Evolutionary conservation across 2,113 vertebrate species (phyloP).

Genomic region (Atrichornis clamosus): DNA sequence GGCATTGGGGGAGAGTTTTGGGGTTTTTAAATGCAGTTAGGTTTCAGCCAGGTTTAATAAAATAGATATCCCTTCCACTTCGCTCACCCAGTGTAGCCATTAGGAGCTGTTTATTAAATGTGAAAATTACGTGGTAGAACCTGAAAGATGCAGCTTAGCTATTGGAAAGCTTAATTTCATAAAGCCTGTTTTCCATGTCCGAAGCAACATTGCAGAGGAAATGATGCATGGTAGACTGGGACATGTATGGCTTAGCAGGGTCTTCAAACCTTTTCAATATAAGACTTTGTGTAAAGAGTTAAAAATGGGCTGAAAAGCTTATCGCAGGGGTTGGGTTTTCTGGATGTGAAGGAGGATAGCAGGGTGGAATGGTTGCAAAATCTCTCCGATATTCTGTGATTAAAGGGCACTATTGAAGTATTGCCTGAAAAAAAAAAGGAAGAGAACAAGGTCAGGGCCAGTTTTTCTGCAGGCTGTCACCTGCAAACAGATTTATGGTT

Average conservation of each 20-base stretch:
- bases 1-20: neutral
- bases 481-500: neutral
- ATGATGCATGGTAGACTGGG: neutral
- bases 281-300: neutral
- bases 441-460: neutral
- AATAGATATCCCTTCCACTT: neutral
- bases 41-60: neutral
- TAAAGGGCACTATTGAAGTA: neutral
- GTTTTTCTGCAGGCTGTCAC: neutral
- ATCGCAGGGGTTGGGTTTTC: neutral
- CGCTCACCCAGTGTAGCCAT: fast-evolving
- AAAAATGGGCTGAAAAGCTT: neutral
- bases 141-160: neutral
- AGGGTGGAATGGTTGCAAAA: neutral
- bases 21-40: neutral
- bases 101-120: neutral
- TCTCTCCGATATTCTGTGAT: neutral
- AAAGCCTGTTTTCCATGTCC: neutral
- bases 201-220: neutral
- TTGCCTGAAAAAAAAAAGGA: neutral
- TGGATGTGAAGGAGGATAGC: neutral
- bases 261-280: neutral
- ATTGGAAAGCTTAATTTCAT: neutral
- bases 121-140: neutral
- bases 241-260: neutral